These are phyloP conservation scores for Microplitis deprimator DNA, from an alignment of 2,888 invertebrate species.

Conservation along the genomic window DNA sequence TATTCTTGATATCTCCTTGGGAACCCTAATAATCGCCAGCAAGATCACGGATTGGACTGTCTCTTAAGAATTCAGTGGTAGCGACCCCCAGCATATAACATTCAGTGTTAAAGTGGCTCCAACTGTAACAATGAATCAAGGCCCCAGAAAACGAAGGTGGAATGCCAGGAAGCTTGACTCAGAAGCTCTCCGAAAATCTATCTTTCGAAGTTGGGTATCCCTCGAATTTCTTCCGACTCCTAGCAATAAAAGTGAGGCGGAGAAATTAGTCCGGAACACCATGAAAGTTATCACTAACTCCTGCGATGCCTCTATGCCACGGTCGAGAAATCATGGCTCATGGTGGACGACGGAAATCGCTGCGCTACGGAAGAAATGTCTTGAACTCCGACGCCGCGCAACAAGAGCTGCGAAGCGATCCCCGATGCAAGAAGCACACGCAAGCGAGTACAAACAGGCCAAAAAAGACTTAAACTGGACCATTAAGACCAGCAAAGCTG, in stretches of 20 bases:
- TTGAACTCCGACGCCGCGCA: slow-evolving; percentile 9
- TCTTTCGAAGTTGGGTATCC: slow-evolving; percentile 2
- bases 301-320: slow-evolving; percentile 35
- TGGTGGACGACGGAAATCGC: slow-evolving; percentile 35
- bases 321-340: not conserved
- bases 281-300: slow-evolving; percentile 29
- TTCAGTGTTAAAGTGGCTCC: slow-evolving; percentile 22
- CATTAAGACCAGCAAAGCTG: slow-evolving; percentile 25
- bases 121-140: too few relatives aligned
- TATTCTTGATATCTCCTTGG: slow-evolving; percentile 37
- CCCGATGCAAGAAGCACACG: slow-evolving; percentile 8
- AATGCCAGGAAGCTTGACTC: slow-evolving; percentile 29
- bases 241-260: slow-evolving; percentile 6
- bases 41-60: slow-evolving; percentile 29
- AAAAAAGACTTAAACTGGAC: slow-evolving; percentile 25
- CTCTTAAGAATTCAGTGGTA: slow-evolving; percentile 32
- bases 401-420: slow-evolving; percentile 13
- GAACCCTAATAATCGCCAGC: slow-evolving; percentile 22
- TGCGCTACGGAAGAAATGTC: slow-evolving; percentile 23
- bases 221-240: not conserved
- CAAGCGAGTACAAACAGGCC: slow-evolving; percentile 16
- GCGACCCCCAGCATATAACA: slow-evolving; percentile 40
- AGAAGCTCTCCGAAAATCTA: slow-evolving; percentile 10
- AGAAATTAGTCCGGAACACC: slow-evolving; percentile 31
- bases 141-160: slow-evolving; percentile 10